Evolutionary conservation across 2,113 vertebrate species (phyloP), one percentile per base, ranked within the genome.

Genomic region (Oxyura jamaicensis): DNA sequence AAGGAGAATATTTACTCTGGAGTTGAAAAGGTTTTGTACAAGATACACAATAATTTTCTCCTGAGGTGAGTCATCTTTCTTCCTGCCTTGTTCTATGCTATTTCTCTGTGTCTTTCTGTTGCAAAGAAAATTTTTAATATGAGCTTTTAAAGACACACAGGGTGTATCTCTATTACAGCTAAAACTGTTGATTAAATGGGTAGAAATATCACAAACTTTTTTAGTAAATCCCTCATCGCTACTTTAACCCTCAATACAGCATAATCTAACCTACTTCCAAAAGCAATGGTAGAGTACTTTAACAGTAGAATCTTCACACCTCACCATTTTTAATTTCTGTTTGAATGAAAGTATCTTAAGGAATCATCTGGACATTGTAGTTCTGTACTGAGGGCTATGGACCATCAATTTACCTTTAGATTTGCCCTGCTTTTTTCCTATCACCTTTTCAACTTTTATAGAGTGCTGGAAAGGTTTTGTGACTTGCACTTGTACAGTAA

Each of bases 41-140:
- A 78, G 67, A 55, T 31, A 91, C 53, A 84, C 28, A 42, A 25
- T 80, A 77, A 90, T 96, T 94, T 96, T 86, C 72, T 90, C 48
- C 63, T 8, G 2, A 89, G 12, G 26, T 42, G 29, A 83, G 74
- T 60, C 0, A 9, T 83, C 46, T 83, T 90, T 89, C 60, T 26
- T 10, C 67, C 53, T 96, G 25, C 18, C 28, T 88, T 83, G 14
- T 92, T 79, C 67, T 59, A 48, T 1, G 2, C 5, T 62, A 25
- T 76, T 92, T 94, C 50, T 66, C 53, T 62, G 21, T 6, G 8
- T 75, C 67, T 89, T 79, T 42, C 46, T 10, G 11, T 80, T 88
- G 28, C 17, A 94, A 87, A 83, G 31, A 35, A 69, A 46, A 55
- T 29, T 50, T 46, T 85, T 76, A 76, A 67, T 63, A 41, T 10